Evolutionary conservation across 2,113 vertebrate genomes (phyloP).

Genomic region (Dipodomys stephensi): DNA sequence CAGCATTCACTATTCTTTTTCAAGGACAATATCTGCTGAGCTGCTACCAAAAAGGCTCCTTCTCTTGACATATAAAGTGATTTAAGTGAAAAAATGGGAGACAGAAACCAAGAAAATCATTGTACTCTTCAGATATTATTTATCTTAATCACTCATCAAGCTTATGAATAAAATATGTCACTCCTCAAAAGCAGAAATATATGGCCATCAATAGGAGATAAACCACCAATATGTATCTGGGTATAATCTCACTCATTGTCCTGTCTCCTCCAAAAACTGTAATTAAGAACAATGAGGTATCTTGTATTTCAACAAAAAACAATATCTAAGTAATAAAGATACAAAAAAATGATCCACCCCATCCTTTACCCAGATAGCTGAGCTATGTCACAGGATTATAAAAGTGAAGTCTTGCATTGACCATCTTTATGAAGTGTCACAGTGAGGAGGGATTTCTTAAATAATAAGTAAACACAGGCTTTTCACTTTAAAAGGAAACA

Average conservation of each 20-base stretch:
- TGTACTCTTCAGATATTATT: not conserved
- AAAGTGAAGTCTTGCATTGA: not conserved
- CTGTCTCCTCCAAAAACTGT: not conserved
- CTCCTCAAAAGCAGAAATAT: not conserved
- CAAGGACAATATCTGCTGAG: not conserved
- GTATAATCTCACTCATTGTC: not conserved
- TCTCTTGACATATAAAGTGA: not conserved
- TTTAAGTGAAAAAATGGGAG: not conserved
- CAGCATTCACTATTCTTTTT: accelerated
- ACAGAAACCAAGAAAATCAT: not conserved
- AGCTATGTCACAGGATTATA: not conserved
- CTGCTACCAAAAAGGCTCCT: not conserved
- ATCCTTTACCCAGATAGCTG: not conserved
- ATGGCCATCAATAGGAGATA: not conserved
- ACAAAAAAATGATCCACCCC: not conserved
- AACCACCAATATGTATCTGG: not conserved
- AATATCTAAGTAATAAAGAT: conserved; percentile 11
- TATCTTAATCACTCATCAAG: not conserved
- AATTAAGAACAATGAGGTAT: not conserved
- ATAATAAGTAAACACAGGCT: not conserved
- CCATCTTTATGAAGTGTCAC: not conserved
- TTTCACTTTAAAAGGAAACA: not conserved
- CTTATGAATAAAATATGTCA: not conserved
- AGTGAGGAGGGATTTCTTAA: conserved; percentile 19
- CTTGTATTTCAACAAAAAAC: not conserved